A percentile compares a stretch with the other conserved stretches of the same genome.
These are phyloP conservation scores for Ganaspis brasiliensis DNA, from an alignment of 2,888 invertebrate species.

Conservation along the genomic window DNA sequence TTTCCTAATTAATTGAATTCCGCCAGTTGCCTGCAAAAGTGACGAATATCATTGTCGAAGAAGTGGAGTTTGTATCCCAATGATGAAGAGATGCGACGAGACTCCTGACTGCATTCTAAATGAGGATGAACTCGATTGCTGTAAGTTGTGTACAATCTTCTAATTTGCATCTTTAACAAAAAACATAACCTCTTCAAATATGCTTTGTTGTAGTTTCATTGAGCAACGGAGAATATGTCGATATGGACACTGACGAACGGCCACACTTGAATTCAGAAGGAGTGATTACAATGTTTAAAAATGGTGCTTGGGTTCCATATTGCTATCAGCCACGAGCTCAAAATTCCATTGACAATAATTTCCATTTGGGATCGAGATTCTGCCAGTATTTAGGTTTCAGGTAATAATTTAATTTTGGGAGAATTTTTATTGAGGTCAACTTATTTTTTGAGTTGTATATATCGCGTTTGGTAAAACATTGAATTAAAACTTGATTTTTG, in stretches of 20 bases:
- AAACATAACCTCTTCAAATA: no score
- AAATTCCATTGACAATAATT: slow-evolving; percentile 75
- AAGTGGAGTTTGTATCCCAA: slow-evolving; percentile 85
- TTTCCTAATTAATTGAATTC: not conserved
- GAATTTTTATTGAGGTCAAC: no score
- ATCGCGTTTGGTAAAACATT: no score
- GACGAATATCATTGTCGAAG: slow-evolving; percentile 85
- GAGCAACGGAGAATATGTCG: slow-evolving; percentile 84
- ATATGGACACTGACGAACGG: slow-evolving; percentile 84
- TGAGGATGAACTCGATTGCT: slow-evolving; percentile 91
- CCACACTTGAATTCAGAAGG: slow-evolving; percentile 85
- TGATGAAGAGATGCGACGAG: slow-evolving; percentile 85
- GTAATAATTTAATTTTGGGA: slow-evolving; percentile 73
- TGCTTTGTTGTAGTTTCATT: slow-evolving; percentile 84
- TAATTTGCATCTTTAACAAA: no score
- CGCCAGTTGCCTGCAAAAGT: slow-evolving; percentile 83
- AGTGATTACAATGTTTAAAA: slow-evolving; percentile 84
- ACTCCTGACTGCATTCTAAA: slow-evolving; percentile 84
- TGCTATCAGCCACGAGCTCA: slow-evolving; percentile 82
- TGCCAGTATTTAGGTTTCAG: slow-evolving; percentile 87
- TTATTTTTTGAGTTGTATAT: no score
- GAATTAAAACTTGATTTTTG: no score
- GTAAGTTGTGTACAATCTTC: slow-evolving; percentile 81
- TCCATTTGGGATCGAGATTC: slow-evolving; percentile 79
- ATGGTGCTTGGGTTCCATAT: slow-evolving; percentile 85